Evolutionary conservation across 2,888 invertebrate species (phyloP), one percentile per base, ranked within the genome.

Genomic region (Phortica okadai): DNA sequence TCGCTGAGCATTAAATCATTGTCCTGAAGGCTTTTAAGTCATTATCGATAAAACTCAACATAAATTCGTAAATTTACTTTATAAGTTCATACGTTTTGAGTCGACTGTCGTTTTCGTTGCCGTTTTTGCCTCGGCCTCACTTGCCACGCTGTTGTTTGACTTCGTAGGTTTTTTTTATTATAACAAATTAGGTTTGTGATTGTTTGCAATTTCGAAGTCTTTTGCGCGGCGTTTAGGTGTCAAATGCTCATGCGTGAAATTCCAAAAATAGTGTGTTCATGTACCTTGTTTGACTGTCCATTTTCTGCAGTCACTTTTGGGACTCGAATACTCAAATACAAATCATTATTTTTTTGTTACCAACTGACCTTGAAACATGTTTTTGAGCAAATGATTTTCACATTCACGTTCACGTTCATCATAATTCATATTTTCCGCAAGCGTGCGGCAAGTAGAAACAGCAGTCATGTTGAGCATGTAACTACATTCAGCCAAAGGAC

Each of bases 31-130:
- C 90, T 90, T 90, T 90, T 89, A 91, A 90, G 90, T 91, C 91
- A 90, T 90, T 91, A 91, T 90, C 91, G 89, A 90, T 91, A 90
- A 89, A 90, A 87, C 90, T 89, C 85, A 87, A 88, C 90, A 91
- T 91, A 91, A 91, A 91, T 91, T 89, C 85, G 81, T 82, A 88
- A 90, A 89, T 88, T 89, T 88, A 85, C 87, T 88, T 87, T 88
- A 84, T 83, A 87, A 84, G 83, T 82, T 67, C 59, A 66, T 16
- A 33, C 25, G 70, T 25, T 33, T 72, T 56, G 10, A 54, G n/a
- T 72, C 33, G 67, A 14, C 41, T 42, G 16, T 25, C 25, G 56
- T 11, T 33, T 54, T 72, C 14, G 50, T 50, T 50, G 10, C 1
- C 14, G 50, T 50, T 70, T 76, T 85, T 78, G 76, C 78, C 81